Evolutionary conservation across 2,113 vertebrate species (phyloP).

Genomic region (Emydocephalus ijimae): DNA sequence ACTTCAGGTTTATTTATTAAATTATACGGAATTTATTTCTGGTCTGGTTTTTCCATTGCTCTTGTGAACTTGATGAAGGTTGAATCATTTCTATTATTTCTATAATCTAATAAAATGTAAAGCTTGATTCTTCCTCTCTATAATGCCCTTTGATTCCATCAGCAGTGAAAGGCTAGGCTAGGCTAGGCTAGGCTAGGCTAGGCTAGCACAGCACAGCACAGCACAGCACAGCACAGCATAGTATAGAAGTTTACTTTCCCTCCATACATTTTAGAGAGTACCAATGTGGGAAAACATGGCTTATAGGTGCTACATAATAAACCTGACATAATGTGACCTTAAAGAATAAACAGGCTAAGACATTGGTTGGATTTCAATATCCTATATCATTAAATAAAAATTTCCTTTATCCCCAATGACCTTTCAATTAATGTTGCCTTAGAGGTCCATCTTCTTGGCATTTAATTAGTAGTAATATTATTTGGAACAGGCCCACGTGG

Average conservation of each 20-base stretch:
- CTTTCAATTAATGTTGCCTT: neutral
- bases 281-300: neutral
- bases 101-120: neutral
- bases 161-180: neutral
- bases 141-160: neutral
- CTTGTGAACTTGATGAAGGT: neutral
- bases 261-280: neutral
- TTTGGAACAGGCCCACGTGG: neutral
- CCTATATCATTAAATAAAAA: neutral
- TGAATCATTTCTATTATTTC: neutral
- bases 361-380: neutral
- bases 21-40: neutral
- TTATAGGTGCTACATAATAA: neutral
- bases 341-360: neutral
- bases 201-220: neutral
- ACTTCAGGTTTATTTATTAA: neutral
- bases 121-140: neutral
- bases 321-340: neutral
- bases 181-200: too few relatives aligned
- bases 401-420: neutral
- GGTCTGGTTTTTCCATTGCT: neutral
- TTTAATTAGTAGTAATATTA: neutral
- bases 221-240: neutral
- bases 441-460: neutral
- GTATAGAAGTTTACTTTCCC: neutral